phyloP scores from a whole-genome alignment of 2,888 invertebrate genomes.

The Eupithecia subumbrata region DNA sequence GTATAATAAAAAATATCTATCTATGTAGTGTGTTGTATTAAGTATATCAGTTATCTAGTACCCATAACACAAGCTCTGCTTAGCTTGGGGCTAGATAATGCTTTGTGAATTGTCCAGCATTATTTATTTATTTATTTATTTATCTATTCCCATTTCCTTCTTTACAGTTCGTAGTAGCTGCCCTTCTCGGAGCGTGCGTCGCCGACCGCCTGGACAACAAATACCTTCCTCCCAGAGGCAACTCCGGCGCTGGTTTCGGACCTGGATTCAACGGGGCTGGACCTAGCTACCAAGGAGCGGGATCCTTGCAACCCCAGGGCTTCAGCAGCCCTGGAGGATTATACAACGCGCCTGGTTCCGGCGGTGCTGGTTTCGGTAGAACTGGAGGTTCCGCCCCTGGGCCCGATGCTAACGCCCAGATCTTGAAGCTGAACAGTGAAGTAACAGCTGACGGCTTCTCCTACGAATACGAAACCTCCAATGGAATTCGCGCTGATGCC shows the following conservation, averaged over 20 bases:
- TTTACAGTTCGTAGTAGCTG: conserved; percentile 74
- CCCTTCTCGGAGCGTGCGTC: conserved; percentile 74
- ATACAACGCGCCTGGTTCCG: conserved; percentile 25
- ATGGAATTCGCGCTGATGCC: conserved; percentile 79
- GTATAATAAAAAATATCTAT: too few relatives aligned
- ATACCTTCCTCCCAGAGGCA: conserved; percentile 79
- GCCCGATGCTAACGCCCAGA: conserved; percentile 73
- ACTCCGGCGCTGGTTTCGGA: conserved; percentile 71
- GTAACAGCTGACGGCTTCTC: conserved; percentile 77
- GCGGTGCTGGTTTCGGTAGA: conserved; percentile 27
- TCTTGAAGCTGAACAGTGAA: conserved; percentile 72
- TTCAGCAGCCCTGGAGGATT: conserved; percentile 44
- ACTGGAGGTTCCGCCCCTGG: conserved; percentile 49
- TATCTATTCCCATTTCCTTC: not conserved
- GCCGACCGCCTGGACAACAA: conserved; percentile 79
- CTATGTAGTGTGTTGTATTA: too few relatives aligned
- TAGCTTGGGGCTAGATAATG: too few relatives aligned
- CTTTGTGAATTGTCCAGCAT: too few relatives aligned
- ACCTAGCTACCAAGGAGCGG: conserved; percentile 14
- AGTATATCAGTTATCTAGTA: too few relatives aligned
- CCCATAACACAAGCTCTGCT: too few relatives aligned
- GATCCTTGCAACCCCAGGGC: conserved; percentile 17
- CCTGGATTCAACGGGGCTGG: conserved; percentile 55
- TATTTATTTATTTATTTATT: too few relatives aligned
- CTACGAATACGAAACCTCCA: conserved; percentile 79